Evolutionary conservation across 2,797 vertebrate species (phyloP), one percentile per base, ranked within the genome.

Genomic region (Pempheris klunzingeri): DNA sequence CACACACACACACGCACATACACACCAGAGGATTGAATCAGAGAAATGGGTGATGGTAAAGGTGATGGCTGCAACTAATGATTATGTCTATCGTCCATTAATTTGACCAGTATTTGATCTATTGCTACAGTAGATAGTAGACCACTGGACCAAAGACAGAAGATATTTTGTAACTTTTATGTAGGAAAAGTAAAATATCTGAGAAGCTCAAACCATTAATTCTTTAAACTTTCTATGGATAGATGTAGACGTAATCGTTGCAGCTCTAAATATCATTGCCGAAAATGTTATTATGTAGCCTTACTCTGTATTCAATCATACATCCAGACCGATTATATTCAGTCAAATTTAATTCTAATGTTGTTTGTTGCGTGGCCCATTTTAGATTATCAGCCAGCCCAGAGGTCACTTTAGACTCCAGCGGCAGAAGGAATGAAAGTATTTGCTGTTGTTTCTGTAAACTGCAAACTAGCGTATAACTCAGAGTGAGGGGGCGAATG

Each of bases 1-100:
- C 50, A 59, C 17, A 60, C 36, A 72, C n/a, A 52, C 38, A 60
- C 11, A n/a, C 43, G 18, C n/a, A n/a, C n/a, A n/a, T n/a, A n/a
- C n/a, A n/a, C n/a, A n/a, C n/a, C n/a, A n/a, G n/a, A n/a, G n/a
- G n/a, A n/a, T n/a, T n/a, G n/a, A n/a, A n/a, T n/a, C n/a, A n/a
- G n/a, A n/a, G n/a, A n/a, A n/a, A n/a, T n/a, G n/a, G n/a, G n/a
- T n/a, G n/a, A n/a, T n/a, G n/a, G n/a, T n/a, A n/a, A n/a, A n/a
- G n/a, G n/a, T n/a, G n/a, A n/a, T n/a, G n/a, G n/a, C 30, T 34
- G 30, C 11, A 12, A 12, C 30, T 12, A n/a, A n/a, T 22, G 10
- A 57, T n/a, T 36, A 50, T 7, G 26, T 26, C 26, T 14, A 26
- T 39, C 34, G 39, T 58, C n/a, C 9, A 5, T 24, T 41, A 41